Evolutionary conservation across 2,888 invertebrate species (phyloP), one percentile per base, ranked within the genome.

Genomic region (Coelopa pilipes): DNA sequence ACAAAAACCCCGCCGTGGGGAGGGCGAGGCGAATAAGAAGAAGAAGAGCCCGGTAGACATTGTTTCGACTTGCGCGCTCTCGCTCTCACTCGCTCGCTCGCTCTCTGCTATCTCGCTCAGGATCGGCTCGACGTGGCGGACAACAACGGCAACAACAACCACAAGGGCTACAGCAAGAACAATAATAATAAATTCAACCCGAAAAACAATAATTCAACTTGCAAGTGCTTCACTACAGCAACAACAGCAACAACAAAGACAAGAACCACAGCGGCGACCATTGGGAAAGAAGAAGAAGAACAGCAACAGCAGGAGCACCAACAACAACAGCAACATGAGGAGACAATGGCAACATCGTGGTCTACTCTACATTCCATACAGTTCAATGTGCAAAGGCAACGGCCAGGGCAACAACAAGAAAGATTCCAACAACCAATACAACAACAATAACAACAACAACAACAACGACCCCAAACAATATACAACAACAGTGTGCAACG

Each of bases 201-300:
- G 70, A 75, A 83, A 81, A 77, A 77, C 84, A 83, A 80, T 79
- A 81, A 79, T 78, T 80, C 79, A 81, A 79, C 72, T 79, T 77
- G 49, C 17, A 57, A 50, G 67, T 53, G 19, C 55, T 47, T 60
- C 46, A 60, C 67, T 17, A 24, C 21, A 62, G 12, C 59, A 67
- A 50, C 67, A 60, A 60, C 68, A 10, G 13, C 72, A 72, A 59
- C 45, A 57, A 47, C 13, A 57, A 21, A n/a, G n/a, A 24, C 21
- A 62, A 17, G 49, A 67, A 50, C 67, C 49, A 60, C 68, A 10
- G 13, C 72, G 66, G 49, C 45, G 46, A 47, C 13, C 34, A 34
- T 34, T 45, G 17, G 19, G 83, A 79, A 82, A 82, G 82, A 78
- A 79, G 53, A 34, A 34, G 34, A 34, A 34, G 34, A 34, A 34